phyloP scores from a whole-genome alignment of 2,113 vertebrate species.

The Heloderma charlesbogerti region DNA sequence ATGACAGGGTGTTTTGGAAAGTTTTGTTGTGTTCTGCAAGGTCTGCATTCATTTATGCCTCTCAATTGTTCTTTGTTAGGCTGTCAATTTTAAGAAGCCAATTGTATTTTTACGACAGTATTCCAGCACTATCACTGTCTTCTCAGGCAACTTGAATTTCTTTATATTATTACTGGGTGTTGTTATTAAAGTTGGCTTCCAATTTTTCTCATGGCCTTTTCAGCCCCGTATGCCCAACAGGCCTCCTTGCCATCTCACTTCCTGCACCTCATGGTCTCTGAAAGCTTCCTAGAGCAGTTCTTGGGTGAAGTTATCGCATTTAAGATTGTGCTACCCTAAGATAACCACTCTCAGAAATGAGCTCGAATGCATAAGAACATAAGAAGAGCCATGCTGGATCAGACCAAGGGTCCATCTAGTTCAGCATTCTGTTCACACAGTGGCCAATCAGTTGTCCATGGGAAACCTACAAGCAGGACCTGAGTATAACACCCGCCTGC shows the following conservation, averaged over 20 bases:
- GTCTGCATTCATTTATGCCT: slow-evolving; percentile 63
- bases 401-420: no score
- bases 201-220: slow-evolving; percentile 57
- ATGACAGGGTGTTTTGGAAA: slow-evolving; percentile 64
- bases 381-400: no score
- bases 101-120: slow-evolving; percentile 48
- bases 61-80: slow-evolving; percentile 66
- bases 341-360: background rate
- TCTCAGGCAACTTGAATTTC: slow-evolving; percentile 48
- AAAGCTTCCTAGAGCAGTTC: background rate
- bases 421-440: no score
- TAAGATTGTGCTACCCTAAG: background rate
- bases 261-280: background rate
- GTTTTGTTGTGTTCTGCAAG: slow-evolving; percentile 53
- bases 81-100: slow-evolving; percentile 59
- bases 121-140: slow-evolving; percentile 43
- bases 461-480: no score
- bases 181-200: slow-evolving; percentile 50
- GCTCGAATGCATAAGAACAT: no score
- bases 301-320: background rate
- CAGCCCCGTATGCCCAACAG: background rate
- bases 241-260: background rate
- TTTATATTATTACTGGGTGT: slow-evolving; percentile 45
- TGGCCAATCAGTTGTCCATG: no score
- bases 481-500: no score